Percentiles rank a stretch among this genome's conserved stretches.
These are phyloP conservation scores for Epizoanthus stellaris DNA, from an alignment of 92 coral and sea anemone species.

Conservation along the genomic window DNA sequence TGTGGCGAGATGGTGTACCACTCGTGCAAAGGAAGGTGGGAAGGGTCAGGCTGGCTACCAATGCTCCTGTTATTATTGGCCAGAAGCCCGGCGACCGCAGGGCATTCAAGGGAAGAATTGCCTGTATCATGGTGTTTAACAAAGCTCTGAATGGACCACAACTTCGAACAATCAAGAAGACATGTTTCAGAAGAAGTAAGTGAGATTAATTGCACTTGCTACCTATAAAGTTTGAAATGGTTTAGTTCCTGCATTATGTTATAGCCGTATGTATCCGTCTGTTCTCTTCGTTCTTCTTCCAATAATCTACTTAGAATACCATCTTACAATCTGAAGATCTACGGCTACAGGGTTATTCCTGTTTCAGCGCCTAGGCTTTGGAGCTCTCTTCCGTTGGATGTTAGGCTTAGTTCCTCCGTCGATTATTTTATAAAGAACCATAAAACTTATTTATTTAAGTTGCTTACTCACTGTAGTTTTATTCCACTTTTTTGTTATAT, in stretches of 20 bases:
- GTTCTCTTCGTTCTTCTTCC: too few species aligned
- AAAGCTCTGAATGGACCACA: constrained; percentile 46
- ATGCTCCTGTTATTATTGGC: constrained; percentile 71
- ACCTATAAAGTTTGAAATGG: too few species aligned
- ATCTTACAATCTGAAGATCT: not conserved
- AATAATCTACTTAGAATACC: not conserved
- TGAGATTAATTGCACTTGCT: not conserved
- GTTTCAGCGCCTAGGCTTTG: too few species aligned
- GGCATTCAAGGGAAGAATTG: constrained; percentile 51
- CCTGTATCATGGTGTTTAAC: constrained; percentile 50
- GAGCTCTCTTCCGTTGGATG: too few species aligned
- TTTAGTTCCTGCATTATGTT: too few species aligned
- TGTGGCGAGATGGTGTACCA: constrained; percentile 74
- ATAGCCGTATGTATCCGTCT: too few species aligned
- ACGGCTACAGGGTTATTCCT: not conserved
- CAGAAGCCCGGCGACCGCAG: constrained; percentile 42
- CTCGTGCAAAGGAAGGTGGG: constrained; percentile 75
- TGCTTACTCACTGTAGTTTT: too few species aligned
- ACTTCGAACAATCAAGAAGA: constrained; percentile 11
- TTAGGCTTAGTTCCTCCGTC: too few species aligned
- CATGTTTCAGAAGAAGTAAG: constrained; percentile 41
- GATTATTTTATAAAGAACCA: too few species aligned
- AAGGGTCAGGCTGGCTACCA: constrained; percentile 84
- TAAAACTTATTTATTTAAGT: too few species aligned
- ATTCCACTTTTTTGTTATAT: too few species aligned